A percentile compares a stretch with the other conserved stretches of the same genome.
Conservation (phyloP, 2,113 vertebrate species). For the Elaphurus davidianus region DNA sequence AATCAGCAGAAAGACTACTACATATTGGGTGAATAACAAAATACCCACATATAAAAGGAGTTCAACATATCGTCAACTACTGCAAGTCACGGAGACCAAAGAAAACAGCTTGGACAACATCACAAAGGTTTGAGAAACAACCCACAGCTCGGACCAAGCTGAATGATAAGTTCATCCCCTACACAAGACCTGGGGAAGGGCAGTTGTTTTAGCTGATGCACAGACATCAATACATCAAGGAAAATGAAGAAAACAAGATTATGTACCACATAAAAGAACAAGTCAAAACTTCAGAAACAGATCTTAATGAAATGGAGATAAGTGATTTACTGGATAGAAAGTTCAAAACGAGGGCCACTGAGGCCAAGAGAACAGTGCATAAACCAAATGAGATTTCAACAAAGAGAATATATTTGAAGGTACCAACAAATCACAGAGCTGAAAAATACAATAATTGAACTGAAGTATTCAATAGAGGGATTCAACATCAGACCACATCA, state of each 20-base stretch:
- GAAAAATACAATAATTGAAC: background rate
- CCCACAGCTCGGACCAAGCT: background rate
- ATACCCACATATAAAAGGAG: background rate
- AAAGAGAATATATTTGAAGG: background rate
- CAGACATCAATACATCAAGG: background rate
- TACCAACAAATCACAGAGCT: background rate
- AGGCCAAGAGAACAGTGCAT: background rate
- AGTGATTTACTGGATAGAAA: background rate
- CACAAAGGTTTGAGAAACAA: background rate
- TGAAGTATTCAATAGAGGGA: background rate
- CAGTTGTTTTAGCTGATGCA: background rate
- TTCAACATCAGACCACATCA: background rate
- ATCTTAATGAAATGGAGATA: background rate
- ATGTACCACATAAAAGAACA: background rate
- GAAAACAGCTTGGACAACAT: background rate
- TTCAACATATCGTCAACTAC: background rate
- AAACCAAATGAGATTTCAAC: background rate
- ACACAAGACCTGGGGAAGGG: background rate
- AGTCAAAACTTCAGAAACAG: background rate
- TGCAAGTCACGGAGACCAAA: background rate
- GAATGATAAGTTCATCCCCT: background rate
- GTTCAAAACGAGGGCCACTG: background rate
- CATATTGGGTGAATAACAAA: background rate
- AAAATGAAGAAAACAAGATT: background rate
- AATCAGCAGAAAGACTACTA: background rate